A percentile compares a stretch with the other conserved stretches of the same genome.
phyloP scores from a whole-genome alignment of 1,140 invertebrate species.

The Mycetomoellerius zeteki region DNA sequence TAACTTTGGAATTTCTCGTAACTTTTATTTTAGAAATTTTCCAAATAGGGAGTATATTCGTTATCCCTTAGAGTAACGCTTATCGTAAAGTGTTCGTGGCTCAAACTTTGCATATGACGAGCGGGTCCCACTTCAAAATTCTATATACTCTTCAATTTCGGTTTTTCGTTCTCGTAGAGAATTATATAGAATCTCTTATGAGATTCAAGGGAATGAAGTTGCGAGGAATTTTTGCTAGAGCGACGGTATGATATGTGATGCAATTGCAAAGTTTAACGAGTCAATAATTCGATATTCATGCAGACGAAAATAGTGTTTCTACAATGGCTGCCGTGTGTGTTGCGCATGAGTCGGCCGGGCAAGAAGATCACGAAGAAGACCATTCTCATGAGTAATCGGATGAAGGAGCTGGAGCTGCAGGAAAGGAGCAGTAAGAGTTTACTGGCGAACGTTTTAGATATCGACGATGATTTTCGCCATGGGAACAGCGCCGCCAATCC shows the following conservation, averaged over 20 bases:
- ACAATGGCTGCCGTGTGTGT: constrained; percentile 98
- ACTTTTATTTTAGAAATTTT: background rate
- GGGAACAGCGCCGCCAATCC: constrained; percentile 82
- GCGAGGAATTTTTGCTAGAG: background rate
- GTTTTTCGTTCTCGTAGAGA: background rate
- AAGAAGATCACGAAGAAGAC: constrained; percentile 97
- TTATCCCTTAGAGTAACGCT: background rate
- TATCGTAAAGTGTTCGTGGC: background rate
- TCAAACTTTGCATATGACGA: constrained; percentile 18
- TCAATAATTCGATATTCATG: constrained; percentile 32
- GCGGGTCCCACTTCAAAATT: background rate
- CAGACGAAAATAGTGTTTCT: constrained; percentile 97
- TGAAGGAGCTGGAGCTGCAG: constrained; percentile 96
- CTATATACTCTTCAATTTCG: constrained; percentile 7
- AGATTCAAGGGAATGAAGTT: background rate
- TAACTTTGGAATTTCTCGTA: background rate
- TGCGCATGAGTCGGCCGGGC: constrained; percentile 97
- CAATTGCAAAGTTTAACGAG: constrained; percentile 8
- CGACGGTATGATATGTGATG: constrained; percentile 2
- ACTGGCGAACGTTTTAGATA: constrained; percentile 97
- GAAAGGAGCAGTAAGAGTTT: constrained; percentile 97
- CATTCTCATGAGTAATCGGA: constrained; percentile 94
- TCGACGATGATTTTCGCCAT: constrained; percentile 97
- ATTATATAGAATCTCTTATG: too few species aligned
- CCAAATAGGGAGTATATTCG: background rate